Conservation (phyloP, 2,797 vertebrate species). For the Myotis vivesi region DNA sequence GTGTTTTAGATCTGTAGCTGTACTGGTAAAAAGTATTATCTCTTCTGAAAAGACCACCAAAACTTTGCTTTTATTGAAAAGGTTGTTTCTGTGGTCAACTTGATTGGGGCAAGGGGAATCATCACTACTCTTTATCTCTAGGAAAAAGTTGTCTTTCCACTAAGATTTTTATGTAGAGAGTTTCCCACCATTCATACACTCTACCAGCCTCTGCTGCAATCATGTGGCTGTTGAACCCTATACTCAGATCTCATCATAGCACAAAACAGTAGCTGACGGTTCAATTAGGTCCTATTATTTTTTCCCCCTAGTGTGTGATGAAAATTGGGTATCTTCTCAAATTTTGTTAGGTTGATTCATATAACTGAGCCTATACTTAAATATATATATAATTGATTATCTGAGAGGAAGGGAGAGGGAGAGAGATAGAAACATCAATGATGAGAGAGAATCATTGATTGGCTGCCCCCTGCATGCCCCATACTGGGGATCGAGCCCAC, state of each 20-base stretch:
- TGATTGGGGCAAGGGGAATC: not conserved
- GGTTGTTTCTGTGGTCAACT: not conserved
- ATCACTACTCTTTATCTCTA: not conserved
- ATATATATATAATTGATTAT: too few species aligned
- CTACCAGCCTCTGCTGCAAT: not conserved
- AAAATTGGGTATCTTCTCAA: not conserved
- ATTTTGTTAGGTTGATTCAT: not conserved
- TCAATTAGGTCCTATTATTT: not conserved
- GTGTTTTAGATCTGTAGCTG: not conserved
- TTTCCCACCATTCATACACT: not conserved
- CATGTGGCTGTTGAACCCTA: rapidly evolving
- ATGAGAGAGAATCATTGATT: too few species aligned
- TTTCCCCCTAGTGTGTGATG: not conserved
- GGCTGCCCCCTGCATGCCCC: too few species aligned
- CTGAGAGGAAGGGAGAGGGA: too few species aligned
- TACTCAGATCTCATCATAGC: not conserved
- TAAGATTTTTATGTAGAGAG: not conserved
- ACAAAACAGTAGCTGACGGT: not conserved
- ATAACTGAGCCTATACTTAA: not conserved
- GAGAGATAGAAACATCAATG: too few species aligned
- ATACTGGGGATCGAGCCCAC: too few species aligned
- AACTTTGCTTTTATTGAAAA: not conserved
- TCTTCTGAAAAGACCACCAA: not conserved
- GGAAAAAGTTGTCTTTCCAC: not conserved
- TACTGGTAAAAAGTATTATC: not conserved